Evolutionary conservation across 2,888 invertebrate species (phyloP).

Genomic region (Aspidiotus destructor): DNA sequence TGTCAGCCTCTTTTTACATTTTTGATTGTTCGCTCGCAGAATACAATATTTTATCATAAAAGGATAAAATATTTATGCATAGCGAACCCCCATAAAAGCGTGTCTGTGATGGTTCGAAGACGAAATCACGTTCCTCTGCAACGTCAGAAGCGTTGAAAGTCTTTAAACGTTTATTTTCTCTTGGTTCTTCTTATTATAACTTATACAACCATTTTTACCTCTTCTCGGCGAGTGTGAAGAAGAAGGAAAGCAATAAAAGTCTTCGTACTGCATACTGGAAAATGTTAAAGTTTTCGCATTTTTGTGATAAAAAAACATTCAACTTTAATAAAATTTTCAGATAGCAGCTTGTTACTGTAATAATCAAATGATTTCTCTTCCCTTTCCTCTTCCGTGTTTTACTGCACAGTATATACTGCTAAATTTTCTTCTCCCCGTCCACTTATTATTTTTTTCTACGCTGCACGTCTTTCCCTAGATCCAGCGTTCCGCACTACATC

Average conservation of each 20-base stretch:
- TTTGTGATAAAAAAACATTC: conserved; percentile 32
- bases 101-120: not conserved
- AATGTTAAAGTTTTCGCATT: conserved; percentile 28
- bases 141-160: conserved; percentile 14
- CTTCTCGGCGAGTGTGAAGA: conserved; percentile 13
- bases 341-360: conserved; percentile 32
- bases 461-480: too few relatives aligned
- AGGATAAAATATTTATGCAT: not conserved
- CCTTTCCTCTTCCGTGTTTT: not conserved
- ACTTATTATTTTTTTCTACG: too few relatives aligned
- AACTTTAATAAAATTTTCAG: conserved; percentile 32
- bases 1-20: not conserved
- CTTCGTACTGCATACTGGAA: conserved; percentile 10
- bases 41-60: not conserved
- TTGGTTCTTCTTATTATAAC: not conserved
- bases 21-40: not conserved
- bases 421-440: too few relatives aligned
- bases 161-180: conserved; percentile 11
- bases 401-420: too few relatives aligned
- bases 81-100: not conserved
- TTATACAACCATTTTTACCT: not conserved
- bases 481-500: too few relatives aligned
- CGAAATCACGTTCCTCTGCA: not conserved
- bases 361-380: conserved; percentile 31
- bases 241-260: conserved; percentile 32